Evolutionary conservation across 2,797 vertebrate species (phyloP), one percentile per base, ranked within the genome.

Genomic region (Paratrypauchen microcephalus): DNA sequence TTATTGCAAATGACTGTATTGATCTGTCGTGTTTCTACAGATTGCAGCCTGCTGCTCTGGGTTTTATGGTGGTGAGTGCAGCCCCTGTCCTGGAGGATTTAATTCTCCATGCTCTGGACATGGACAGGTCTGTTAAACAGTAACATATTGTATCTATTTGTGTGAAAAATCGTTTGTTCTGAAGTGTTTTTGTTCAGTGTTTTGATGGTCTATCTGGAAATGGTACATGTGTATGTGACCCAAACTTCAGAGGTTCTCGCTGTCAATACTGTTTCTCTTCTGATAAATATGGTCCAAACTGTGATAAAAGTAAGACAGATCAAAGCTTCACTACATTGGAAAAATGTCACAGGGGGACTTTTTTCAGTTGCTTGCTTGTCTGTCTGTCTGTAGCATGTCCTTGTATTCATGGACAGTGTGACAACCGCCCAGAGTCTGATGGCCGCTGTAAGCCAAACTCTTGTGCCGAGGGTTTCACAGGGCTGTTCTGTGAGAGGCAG

Each of bases 41-140:
- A 92, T 88, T 26, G 90, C 88, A 0, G 88, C 83, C 0, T 99
- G 97, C 71, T 99, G 97, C 84, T 90, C 83, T 82, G 97, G 97
- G 0, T 99, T 98, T 90, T 96, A 94, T 0, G 96, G 97, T 32
- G 86, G 91, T 18, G 93, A 95, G 56, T 99, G 97, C 80, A 87
- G 72, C 15, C 92, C 91, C 0, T 99, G 97, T 71, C 96, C 96
- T 0, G 96, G 96, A 74, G 95, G 95, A 32, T 94, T 93, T 85
- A 85, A 65, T 55, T 88, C 78, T 0, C 93, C 96, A 0, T 99
- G 97, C 78, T 97, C 94, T 0, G 92, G 95, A 76, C 95, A 95
- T 0, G 96, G 97, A 16, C 90, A 94, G 94, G 97, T 98, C 83
- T 91, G 30, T 65, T 24, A 21, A 23, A 18, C 28, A 59, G 18